These are phyloP conservation scores for Clamator glandarius DNA, from an alignment of 2,797 vertebrate genomes.

Conservation along the genomic window DNA sequence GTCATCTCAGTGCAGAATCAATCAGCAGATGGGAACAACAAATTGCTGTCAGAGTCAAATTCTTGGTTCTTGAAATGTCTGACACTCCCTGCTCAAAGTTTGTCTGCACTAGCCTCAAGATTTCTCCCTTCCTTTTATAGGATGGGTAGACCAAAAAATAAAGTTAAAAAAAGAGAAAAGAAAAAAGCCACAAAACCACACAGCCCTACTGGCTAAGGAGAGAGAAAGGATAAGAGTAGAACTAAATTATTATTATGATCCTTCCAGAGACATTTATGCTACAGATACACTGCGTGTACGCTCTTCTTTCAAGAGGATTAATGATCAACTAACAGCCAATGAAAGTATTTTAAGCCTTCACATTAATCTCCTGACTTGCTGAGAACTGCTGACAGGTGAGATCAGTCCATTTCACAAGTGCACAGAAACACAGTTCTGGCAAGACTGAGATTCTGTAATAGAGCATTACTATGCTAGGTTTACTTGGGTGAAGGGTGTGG, in stretches of 20 bases:
- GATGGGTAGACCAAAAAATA: not conserved
- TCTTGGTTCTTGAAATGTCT: not conserved
- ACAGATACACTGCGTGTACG: not conserved
- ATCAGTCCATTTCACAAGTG: conserved; percentile 44
- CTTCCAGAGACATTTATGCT: not conserved
- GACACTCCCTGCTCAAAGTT: not conserved
- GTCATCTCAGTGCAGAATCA: not conserved
- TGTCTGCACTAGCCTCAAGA: not conserved
- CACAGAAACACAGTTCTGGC: conserved; percentile 1
- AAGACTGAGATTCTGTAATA: conserved; percentile 3
- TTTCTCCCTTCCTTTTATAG: not conserved
- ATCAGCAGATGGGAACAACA: not conserved
- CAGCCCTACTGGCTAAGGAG: not conserved
- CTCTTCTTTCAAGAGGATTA: conserved; percentile 42
- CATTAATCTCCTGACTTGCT: conserved; percentile 43
- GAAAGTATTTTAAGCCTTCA: conserved; percentile 41
- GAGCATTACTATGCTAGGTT: not conserved
- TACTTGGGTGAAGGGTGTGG: not conserved
- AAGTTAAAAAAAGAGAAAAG: not conserved
- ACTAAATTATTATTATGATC: not conserved
- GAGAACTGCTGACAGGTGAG: conserved; percentile 62
- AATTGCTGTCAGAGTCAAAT: not conserved
- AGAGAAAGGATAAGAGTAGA: not conserved
- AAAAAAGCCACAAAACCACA: not conserved
- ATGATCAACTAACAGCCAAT: conserved; percentile 14